Conservation (phyloP, 2,797 vertebrate species). For the Aphelocoma californica region DNA sequence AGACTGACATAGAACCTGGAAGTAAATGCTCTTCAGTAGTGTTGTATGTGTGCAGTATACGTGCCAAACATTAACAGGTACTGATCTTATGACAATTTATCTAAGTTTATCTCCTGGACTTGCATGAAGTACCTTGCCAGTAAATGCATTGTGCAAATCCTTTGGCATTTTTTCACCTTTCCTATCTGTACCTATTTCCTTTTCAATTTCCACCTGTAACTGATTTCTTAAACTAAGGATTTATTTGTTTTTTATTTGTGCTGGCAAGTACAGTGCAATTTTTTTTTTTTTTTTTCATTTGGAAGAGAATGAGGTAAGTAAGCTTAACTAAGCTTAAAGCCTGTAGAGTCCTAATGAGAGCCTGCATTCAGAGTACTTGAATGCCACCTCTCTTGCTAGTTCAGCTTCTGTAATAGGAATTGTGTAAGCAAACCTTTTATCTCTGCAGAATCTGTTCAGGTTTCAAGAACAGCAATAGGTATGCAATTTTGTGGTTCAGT, state of each 20-base stretch:
- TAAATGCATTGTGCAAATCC: neutral
- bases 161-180: neutral
- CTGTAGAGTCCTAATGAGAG: neutral
- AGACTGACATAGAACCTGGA: slow-evolving; percentile 7
- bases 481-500: neutral
- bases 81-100: neutral
- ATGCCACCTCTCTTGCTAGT: neutral
- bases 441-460: neutral
- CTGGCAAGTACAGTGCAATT: neutral
- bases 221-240: neutral
- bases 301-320: neutral
- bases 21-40: neutral
- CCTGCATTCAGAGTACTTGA: neutral
- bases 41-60: neutral
- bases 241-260: neutral
- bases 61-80: neutral
- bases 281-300: neutral
- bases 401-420: neutral
- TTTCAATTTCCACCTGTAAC: neutral
- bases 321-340: neutral
- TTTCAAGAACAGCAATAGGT: neutral
- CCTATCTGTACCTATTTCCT: neutral
- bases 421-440: neutral
- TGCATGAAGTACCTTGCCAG: neutral
- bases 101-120: neutral